Evolutionary conservation across 2,113 vertebrate species (phyloP).

Genomic region (Crypturellus undulatus): DNA sequence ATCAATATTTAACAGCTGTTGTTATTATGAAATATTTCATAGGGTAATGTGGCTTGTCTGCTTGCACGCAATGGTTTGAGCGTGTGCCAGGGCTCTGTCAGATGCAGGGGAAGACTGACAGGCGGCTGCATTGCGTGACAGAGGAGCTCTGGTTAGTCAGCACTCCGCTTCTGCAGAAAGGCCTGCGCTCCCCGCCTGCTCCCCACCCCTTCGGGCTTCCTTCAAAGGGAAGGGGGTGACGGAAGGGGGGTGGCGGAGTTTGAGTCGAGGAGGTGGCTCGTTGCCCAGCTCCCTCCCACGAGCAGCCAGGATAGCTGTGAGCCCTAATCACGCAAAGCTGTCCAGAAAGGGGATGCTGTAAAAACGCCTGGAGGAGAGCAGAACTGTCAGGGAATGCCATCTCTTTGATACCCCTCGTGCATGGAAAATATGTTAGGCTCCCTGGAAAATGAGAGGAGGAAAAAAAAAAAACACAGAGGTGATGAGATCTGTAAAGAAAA

Average conservation of each 20-base stretch:
- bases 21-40: conserved; percentile 96
- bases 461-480: background rate
- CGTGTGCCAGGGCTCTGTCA: conserved; percentile 86
- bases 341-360: conserved; percentile 29
- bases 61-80: conserved; percentile 94
- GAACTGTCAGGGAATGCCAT: conserved; percentile 60
- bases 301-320: conserved; percentile 47
- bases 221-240: conserved; percentile 64
- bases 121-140: conserved; percentile 91
- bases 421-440: background rate
- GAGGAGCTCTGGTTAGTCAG: conserved; percentile 85
- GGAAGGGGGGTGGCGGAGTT: background rate
- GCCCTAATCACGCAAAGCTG: conserved; percentile 81
- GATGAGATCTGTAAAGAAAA: conserved; percentile 20
- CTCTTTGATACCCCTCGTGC: background rate
- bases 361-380: conserved; percentile 42
- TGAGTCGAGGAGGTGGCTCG: conserved; percentile 72
- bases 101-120: conserved; percentile 88
- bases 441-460: background rate
- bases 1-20: conserved; percentile 99
- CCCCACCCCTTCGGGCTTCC: conserved; percentile 59
- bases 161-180: conserved; percentile 69
- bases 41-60: conserved; percentile 88
- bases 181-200: conserved; percentile 64
- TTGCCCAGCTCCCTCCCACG: conserved; percentile 70